A percentile compares a stretch with the other conserved stretches of the same genome.
phyloP scores from a whole-genome alignment of 2,888 invertebrate species.

The Trissolcus japonicus region DNA sequence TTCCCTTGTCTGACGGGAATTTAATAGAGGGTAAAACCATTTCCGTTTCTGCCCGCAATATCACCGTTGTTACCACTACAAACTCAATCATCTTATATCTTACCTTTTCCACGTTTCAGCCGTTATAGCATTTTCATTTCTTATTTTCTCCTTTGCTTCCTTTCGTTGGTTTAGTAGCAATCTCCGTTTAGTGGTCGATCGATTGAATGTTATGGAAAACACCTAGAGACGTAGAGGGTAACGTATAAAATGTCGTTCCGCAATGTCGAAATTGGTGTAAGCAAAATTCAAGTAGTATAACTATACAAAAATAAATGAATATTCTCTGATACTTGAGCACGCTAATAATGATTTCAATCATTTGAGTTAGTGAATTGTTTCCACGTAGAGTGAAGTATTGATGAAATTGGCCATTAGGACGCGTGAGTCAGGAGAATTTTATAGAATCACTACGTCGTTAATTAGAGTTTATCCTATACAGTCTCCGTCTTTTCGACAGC shows the following conservation, averaged over 20 bases:
- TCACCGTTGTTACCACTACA: constrained; percentile 58
- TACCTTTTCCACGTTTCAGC: constrained; percentile 46
- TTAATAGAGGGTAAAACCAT: constrained; percentile 76
- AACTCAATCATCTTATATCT: constrained; percentile 44
- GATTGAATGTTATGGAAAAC: constrained; percentile 47
- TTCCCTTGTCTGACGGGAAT: constrained; percentile 78
- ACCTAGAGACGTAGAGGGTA: too few relatives aligned
- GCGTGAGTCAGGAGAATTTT: constrained; percentile 69
- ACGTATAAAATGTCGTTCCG: too few relatives aligned
- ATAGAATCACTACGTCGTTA: constrained; percentile 74
- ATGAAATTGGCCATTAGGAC: constrained; percentile 75
- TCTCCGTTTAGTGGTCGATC: constrained; percentile 44
- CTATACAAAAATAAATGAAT: background rate
- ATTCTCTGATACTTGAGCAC: background rate
- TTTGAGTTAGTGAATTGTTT: constrained; percentile 16
- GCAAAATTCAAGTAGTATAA: too few relatives aligned
- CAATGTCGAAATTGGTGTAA: too few relatives aligned
- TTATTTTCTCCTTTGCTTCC: constrained; percentile 35
- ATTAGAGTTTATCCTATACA: constrained; percentile 73
- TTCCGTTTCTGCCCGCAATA: constrained; percentile 60
- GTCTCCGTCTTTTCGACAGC: constrained; percentile 68
- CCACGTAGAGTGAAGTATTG: constrained; percentile 59
- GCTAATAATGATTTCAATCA: constrained; percentile 10
- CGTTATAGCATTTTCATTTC: constrained; percentile 8
- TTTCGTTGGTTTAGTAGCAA: constrained; percentile 55